A percentile compares a stretch with the other conserved stretches of the same genome.
These are phyloP conservation scores for Tautogolabrus adspersus DNA, from an alignment of 2,113 vertebrate species.

Conservation along the genomic window DNA sequence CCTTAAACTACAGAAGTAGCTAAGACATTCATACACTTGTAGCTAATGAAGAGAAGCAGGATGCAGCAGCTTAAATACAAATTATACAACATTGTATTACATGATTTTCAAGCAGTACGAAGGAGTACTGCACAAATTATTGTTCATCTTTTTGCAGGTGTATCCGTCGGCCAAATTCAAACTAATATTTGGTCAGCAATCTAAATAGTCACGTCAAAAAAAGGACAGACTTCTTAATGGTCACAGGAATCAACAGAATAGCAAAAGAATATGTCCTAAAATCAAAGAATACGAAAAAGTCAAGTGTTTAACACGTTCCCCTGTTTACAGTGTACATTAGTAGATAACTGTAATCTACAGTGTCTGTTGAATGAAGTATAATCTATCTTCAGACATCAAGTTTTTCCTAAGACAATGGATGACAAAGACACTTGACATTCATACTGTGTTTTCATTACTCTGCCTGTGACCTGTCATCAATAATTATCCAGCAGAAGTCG, in stretches of 20 bases:
- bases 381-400: no score
- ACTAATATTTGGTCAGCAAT: no score
- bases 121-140: background rate
- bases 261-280: no score
- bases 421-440: background rate
- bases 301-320: no score
- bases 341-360: no score
- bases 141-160: background rate
- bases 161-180: background rate
- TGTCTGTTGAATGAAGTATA: no score
- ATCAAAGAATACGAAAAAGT: no score
- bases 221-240: no score
- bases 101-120: background rate
- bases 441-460: conserved; percentile 15
- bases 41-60: background rate
- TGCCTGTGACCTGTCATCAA: background rate
- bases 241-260: no score
- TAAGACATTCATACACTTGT: background rate
- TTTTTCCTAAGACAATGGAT: no score
- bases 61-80: background rate
- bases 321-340: no score
- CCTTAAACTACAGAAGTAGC: background rate
- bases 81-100: background rate
- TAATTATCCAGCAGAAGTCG: conserved; percentile 77
- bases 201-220: no score